Evolutionary conservation across 2,888 invertebrate species (phyloP), one percentile per base, ranked within the genome.

Genomic region (Drosophila heteroneura): DNA sequence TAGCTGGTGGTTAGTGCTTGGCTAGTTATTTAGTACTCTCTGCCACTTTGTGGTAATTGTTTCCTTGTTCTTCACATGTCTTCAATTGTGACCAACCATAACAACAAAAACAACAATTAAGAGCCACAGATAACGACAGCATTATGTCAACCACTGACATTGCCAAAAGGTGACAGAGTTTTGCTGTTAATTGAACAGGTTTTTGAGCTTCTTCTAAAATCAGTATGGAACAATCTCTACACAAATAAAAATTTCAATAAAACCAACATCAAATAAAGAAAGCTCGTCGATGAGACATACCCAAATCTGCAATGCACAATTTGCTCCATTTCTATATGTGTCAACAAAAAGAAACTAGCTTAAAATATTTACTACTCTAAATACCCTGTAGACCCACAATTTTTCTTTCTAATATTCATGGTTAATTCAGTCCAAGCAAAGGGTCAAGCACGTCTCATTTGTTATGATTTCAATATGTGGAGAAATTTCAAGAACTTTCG

Each of bases 101-200:
- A 58, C 33, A 54, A 60, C 41, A 62, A 28, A 10, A 62, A 32
- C n/a, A 30, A 19, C 12, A 44, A 28, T n/a, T 28, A n/a, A 26
- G 28, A 39, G 12, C 1, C 19, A 35, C 35, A 37, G 26, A 32
- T 35, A 12, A 35, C 30, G 30, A 44, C 33, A 10, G 26, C 33
- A 39, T 58, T 53, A n/a, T 35, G 58, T 63, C 28, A 56, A 62
- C 35, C 49, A 26, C 37, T 58, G 39, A 35, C 65, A 75, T 63
- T 57, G 52, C 52, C 44, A 39, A 70, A 66, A 72, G 76, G 69
- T 72, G 81, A 76, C 81, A 72, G 61, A 30, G 59, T 68, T 54
- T 68, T 47, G 26, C 54, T 68, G 71, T 63, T 79, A 80, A 76
- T 72, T 80, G 79, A 79, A 80, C 79, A 79, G 81, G 76, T 79